Evolutionary conservation across 2,113 vertebrate species (phyloP).

Genomic region (Chaetura pelagica): DNA sequence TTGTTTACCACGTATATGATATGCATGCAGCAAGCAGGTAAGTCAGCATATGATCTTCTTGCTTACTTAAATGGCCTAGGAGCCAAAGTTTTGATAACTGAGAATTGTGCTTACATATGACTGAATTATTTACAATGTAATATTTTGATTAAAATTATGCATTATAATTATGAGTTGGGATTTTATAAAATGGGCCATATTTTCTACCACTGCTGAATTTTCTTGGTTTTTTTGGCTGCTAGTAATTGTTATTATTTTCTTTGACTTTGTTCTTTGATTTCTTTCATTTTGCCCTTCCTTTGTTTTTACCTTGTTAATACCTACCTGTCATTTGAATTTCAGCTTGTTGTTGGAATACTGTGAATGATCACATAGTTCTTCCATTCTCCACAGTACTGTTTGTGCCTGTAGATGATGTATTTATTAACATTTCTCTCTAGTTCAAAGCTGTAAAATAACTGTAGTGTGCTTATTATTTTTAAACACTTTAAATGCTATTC

Average conservation of each 20-base stretch:
- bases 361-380: background rate
- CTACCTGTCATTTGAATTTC: slow-evolving; percentile 1
- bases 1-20: slow-evolving; percentile 69
- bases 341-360: background rate
- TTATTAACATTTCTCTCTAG: background rate
- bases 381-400: background rate
- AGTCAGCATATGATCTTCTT: slow-evolving; percentile 15
- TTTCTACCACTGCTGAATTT: background rate
- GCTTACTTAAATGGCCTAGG: background rate
- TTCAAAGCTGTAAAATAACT: background rate
- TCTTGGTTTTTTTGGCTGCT: background rate
- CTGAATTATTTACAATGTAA: background rate
- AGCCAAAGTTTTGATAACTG: background rate
- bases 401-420: background rate
- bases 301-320: background rate
- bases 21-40: slow-evolving; percentile 80
- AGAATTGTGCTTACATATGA: background rate
- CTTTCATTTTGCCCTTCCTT: background rate
- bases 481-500: background rate
- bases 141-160: background rate
- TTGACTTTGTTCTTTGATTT: background rate
- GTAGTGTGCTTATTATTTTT: background rate
- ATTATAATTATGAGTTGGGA: background rate
- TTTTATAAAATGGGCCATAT: background rate
- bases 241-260: background rate